Evolutionary conservation across 2,888 invertebrate genomes (phyloP), one percentile per base, ranked within the genome.

Genomic region (Thymelicus acteon): DNA sequence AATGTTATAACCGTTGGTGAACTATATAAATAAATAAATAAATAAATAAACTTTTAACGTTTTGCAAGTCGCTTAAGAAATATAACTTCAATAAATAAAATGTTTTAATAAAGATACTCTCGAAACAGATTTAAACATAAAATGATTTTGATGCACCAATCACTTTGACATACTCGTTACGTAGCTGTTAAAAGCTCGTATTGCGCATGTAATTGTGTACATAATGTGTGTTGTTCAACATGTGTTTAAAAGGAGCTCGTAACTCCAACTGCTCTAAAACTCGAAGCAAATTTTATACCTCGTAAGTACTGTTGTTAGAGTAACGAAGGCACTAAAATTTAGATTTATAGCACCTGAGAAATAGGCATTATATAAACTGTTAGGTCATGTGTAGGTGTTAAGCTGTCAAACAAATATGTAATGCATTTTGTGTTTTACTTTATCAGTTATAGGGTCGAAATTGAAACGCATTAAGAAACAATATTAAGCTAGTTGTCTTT

Each of bases 331-430:
- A 58, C 47, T 66, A 66, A 66, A 66, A 58, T 60, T 37, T 47
- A 58, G 66, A 66, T 66, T 66, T 66, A 58, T 48, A 37, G 58
- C 37, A 15, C 66, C n/a, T 47, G 24, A 66, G 58, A 52, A 64
- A 66, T 58, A 31, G 58, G 24, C 58, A 58, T 65, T 52, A 62
- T 63, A 44, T 57, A 65, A 24, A 57, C 57, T 65, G 65, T 65
- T 65, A 65, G 65, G 65, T 65, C 66, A 66, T 39, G 66, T 58
- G 66, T 66, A 37, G 66, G 66, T 66, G 66, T 66, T 58, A 24
- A 19, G 47, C 49, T 62, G 61, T 47, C 61, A 57, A 24, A 24
- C 54, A 24, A 24, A 57, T 37, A 13, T 31, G 7, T 57, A 6
- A 6, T 0, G 8, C 31, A 31, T 31, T 57, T 31, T 57, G 31